Percentiles rank a stretch among this genome's conserved stretches.
phyloP scores from a whole-genome alignment of 2,888 invertebrate species.

The Deilephila porcellus region DNA sequence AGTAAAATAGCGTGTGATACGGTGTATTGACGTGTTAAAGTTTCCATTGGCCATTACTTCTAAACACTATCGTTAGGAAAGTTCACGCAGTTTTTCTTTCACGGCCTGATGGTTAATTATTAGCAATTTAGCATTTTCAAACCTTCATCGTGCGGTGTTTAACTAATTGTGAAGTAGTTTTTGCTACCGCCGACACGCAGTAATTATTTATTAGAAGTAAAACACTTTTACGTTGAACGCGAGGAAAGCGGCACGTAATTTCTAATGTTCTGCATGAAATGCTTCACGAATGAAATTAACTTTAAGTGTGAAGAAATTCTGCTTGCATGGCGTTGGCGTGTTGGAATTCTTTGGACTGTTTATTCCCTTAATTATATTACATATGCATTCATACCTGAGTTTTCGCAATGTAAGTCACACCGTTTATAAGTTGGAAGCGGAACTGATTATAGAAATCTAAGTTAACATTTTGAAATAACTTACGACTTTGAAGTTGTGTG shows the following conservation, averaged over 20 bases:
- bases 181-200: background rate
- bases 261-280: conserved; percentile 15
- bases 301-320: background rate
- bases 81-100: background rate
- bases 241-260: conserved; percentile 15
- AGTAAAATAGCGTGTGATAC: too few relatives aligned
- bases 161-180: conserved; percentile 16
- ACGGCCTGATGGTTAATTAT: background rate
- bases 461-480: too few relatives aligned
- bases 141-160: conserved; percentile 10
- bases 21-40: too few relatives aligned
- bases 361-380: background rate
- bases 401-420: too few relatives aligned
- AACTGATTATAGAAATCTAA: too few relatives aligned
- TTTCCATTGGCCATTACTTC: too few relatives aligned
- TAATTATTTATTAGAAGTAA: conserved; percentile 23
- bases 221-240: conserved; percentile 17
- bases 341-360: background rate
- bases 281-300: conserved; percentile 15
- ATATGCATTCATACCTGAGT: background rate
- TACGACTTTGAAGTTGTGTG: too few relatives aligned
- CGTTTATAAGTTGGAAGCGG: too few relatives aligned
- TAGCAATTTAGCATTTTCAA: conserved; percentile 5
- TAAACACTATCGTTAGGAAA: too few relatives aligned
- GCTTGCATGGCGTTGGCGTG: background rate